phyloP scores from a whole-genome alignment of 2,888 invertebrate genomes.

The Dichetophora obliterata region DNA sequence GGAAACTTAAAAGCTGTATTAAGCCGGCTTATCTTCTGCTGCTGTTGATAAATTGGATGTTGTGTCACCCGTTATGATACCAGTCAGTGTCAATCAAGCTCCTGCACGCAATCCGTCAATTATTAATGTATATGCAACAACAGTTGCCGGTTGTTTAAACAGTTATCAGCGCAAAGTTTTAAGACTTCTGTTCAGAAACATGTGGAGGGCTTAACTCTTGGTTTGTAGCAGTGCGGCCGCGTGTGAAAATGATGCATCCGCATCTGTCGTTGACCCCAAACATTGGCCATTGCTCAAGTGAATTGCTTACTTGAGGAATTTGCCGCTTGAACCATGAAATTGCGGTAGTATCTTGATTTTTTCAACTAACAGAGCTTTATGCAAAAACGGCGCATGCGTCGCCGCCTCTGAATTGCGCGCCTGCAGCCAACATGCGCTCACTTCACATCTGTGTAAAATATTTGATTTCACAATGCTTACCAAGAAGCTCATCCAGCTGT shows the following conservation, averaged over 20 bases:
- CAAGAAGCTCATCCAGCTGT: neutral
- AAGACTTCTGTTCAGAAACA: neutral
- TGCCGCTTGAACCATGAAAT: too few relatives aligned
- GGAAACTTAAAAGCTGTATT: too few relatives aligned
- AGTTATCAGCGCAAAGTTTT: neutral
- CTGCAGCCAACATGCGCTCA: slow-evolving; percentile 31
- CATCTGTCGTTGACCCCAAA: neutral
- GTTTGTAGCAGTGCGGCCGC: neutral
- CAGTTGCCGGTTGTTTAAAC: neutral
- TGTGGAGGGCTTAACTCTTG: neutral
- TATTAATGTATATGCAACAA: neutral
- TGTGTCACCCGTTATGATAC: neutral
- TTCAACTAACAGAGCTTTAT: slow-evolving; percentile 2
- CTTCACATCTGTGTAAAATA: neutral
- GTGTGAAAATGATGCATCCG: too few relatives aligned
- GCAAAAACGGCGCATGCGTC: slow-evolving; percentile 2
- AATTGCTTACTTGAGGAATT: too few relatives aligned
- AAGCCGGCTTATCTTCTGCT: too few relatives aligned
- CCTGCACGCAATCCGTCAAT: slow-evolving; percentile 24
- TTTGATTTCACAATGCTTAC: neutral
- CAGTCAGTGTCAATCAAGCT: neutral
- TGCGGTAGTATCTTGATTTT: neutral
- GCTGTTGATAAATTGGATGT: neutral
- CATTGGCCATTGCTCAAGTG: neutral
- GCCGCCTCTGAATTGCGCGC: slow-evolving; percentile 21